Evolutionary conservation across 1,140 invertebrate species (phyloP).

Genomic region (Drosophila tristis): DNA sequence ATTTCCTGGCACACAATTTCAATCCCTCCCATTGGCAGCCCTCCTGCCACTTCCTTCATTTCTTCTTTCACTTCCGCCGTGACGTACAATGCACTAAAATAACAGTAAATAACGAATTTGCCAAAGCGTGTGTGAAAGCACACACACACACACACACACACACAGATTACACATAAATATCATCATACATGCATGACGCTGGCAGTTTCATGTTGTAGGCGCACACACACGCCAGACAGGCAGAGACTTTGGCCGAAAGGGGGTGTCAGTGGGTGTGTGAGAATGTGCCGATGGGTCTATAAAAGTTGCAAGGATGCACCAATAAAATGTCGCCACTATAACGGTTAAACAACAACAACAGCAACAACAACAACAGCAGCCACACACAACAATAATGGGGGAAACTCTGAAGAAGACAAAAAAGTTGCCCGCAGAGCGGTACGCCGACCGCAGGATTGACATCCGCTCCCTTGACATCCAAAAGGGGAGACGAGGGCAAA

Average conservation of each 20-base stretch:
- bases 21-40: background rate
- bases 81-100: slow-evolving; percentile 76
- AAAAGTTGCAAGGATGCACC: slow-evolving; percentile 80
- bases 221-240: slow-evolving; percentile 38
- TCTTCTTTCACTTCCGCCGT: slow-evolving; percentile 46
- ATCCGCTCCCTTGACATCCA: no score
- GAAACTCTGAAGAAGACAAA: slow-evolving; percentile 21
- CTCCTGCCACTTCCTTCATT: slow-evolving; percentile 42
- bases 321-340: slow-evolving; percentile 71
- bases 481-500: background rate
- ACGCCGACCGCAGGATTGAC: no score
- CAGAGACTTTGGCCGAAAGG: background rate
- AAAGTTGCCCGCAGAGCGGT: slow-evolving; percentile 1
- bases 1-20: slow-evolving; percentile 7
- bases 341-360: slow-evolving; percentile 33
- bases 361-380: background rate
- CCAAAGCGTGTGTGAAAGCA: slow-evolving; percentile 64
- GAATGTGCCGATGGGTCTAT: slow-evolving; percentile 69
- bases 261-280: slow-evolving; percentile 1
- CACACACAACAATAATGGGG: slow-evolving; percentile 2
- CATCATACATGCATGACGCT: no score
- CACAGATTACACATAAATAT: slow-evolving; percentile 3
- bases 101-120: slow-evolving; percentile 80
- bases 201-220: slow-evolving; percentile 61
- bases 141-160: slow-evolving; percentile 38